Conservation (phyloP, 2,113 vertebrate species). For the Nicator chloris region DNA sequence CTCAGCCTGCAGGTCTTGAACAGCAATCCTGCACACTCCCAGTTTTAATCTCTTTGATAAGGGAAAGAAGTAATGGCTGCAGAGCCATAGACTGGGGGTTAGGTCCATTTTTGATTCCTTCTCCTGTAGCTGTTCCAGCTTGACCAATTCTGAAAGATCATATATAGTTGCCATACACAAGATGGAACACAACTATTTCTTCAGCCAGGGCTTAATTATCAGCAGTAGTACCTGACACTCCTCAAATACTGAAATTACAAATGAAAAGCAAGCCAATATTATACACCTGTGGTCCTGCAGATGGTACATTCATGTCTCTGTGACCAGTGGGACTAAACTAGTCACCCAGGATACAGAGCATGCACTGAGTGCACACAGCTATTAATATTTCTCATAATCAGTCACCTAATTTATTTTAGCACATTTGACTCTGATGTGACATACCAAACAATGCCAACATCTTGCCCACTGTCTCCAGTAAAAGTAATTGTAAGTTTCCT, state of each 20-base stretch:
- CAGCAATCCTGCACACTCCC: background rate
- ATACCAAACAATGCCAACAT: background rate
- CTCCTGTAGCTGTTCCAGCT: background rate
- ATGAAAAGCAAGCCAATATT: background rate
- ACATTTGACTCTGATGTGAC: background rate
- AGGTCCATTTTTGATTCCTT: background rate
- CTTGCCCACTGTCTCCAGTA: background rate
- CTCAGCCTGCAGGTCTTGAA: background rate
- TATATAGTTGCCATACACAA: fast-evolving
- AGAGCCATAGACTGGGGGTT: background rate
- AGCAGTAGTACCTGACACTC: background rate
- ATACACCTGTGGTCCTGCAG: background rate
- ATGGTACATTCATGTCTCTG: background rate
- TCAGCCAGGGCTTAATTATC: background rate
- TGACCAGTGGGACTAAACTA: background rate
- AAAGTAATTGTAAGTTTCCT: background rate
- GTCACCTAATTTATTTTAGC: background rate
- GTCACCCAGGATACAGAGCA: background rate
- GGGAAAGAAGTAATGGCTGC: background rate
- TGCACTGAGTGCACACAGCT: background rate
- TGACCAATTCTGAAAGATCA: background rate
- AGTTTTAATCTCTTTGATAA: background rate
- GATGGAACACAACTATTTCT: background rate
- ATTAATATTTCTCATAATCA: background rate
- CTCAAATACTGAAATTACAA: background rate